Evolutionary conservation across 2,113 vertebrate species (phyloP), one percentile per base, ranked within the genome.

Genomic region (Panthera uncia): DNA sequence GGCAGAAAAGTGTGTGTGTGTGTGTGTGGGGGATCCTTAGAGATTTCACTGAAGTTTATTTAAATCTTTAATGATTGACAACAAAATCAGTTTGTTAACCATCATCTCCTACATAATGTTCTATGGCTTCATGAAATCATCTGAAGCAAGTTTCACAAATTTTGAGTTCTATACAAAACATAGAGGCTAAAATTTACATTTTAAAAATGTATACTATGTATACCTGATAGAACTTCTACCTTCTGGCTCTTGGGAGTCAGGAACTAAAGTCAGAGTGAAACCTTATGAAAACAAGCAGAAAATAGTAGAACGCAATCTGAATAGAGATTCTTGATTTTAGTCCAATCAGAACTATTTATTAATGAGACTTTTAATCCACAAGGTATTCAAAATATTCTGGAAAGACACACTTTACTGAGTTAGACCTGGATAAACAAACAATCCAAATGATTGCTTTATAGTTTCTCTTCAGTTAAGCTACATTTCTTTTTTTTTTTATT

Each of bases 401-500:
- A 38, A 89, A 68, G 63, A 80, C 2, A 85, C 4, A 27, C 18
- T 87, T 95, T 36, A 71, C 73, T 65, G 41, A 89, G 48, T 31
- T 96, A 13, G 52, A 71, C 61, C 45, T 61, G 45, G 18, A 25
- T 63, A 63, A 96, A 50, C 63, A 79, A 45, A 96, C 45, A 25
- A 55, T 89, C 36, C 27, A 92, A 71, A 33, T 25, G 14, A 78
- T 84, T 86, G 80, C 74, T 48, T 83, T 95, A 85, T 36, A 74
- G 41, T 69, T 86, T 90, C 41, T 74, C 38, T 94, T 92, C 50
- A 66, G 14, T 87, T 63, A 88, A 65, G 91, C 19, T 61, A 19
- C 14, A 57, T 63, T 87, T 96, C 29, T 90, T 71, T 83, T 61
- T 61, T 57, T 61, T 90, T 94, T 97, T 45, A 41, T 45, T 45